Percentiles rank a stretch among this genome's conserved stretches.
These are phyloP conservation scores for Palythoa grandiflora DNA, from an alignment of 92 coral and sea anemone species.

Conservation along the genomic window DNA sequence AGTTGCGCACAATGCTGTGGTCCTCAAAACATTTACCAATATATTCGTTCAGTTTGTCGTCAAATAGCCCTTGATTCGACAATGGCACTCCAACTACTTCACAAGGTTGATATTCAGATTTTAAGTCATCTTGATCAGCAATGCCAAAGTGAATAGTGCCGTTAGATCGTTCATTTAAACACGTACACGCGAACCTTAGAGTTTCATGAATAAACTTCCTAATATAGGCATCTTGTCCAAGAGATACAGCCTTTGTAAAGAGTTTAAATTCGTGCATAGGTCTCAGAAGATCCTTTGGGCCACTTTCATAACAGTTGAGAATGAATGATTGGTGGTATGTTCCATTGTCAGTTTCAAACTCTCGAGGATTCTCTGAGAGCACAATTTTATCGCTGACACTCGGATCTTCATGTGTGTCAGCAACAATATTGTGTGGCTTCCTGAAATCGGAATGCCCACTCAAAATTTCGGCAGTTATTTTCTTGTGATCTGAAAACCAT, in stretches of 20 bases:
- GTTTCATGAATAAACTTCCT: constrained; percentile 54
- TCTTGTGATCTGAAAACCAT: background rate
- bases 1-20: constrained; percentile 47
- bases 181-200: constrained; percentile 58
- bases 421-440: background rate
- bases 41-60: constrained; percentile 53
- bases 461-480: no score
- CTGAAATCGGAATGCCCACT: background rate
- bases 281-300: constrained; percentile 50
- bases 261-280: constrained; percentile 62
- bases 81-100: constrained; percentile 55
- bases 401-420: background rate
- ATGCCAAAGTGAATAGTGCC: constrained; percentile 71
- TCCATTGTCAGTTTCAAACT: background rate
- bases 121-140: constrained; percentile 29
- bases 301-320: constrained; percentile 47
- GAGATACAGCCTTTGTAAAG: background rate
- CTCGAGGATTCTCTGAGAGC: constrained; percentile 9
- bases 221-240: constrained; percentile 13
- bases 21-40: constrained; percentile 57
- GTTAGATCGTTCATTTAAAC: constrained; percentile 59
- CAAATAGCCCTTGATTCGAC: background rate
- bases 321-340: background rate
- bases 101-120: constrained; percentile 9
- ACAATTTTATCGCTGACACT: background rate